A percentile compares a stretch with the other conserved stretches of the same genome.
Evolutionary conservation across 2,797 vertebrate genomes (phyloP).

Genomic region (Otolemur crassicaudatus): DNA sequence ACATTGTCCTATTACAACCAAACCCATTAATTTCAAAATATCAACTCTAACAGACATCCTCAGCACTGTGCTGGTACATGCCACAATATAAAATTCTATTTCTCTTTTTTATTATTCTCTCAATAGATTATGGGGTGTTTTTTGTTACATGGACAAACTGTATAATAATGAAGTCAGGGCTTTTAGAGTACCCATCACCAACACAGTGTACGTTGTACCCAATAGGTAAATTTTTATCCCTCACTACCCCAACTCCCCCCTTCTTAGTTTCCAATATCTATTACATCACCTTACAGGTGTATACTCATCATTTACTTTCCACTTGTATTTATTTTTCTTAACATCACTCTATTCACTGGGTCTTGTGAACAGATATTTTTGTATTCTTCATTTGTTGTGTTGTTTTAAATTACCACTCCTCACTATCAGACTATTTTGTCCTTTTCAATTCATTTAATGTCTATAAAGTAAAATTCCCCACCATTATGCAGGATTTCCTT

Average conservation of each 20-base stretch:
- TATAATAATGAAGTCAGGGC: not conserved
- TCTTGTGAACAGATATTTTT: not conserved
- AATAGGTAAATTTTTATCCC: too few relatives aligned
- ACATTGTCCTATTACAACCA: not conserved
- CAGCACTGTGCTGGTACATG: not conserved
- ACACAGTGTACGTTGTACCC: not conserved
- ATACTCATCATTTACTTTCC: too few relatives aligned
- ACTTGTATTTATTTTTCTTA: not conserved
- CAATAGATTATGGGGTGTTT: not conserved
- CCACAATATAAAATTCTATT: too few relatives aligned
- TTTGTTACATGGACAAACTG: not conserved
- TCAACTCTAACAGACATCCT: not conserved
- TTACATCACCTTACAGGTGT: too few relatives aligned
- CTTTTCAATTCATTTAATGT: not conserved
- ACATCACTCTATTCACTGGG: not conserved
- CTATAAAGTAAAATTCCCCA: not conserved
- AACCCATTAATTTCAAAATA: not conserved
- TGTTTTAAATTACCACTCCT: slow-evolving; percentile 7
- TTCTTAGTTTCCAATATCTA: too few relatives aligned
- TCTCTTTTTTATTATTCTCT: not conserved
- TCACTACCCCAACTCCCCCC: too few relatives aligned
- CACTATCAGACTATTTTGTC: not conserved
- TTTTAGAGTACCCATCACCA: not conserved
- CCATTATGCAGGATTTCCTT: not conserved
- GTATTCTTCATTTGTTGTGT: not conserved